Conservation (phyloP, 2,113 vertebrate genomes). For the Onychostoma macrolepis region DNA sequence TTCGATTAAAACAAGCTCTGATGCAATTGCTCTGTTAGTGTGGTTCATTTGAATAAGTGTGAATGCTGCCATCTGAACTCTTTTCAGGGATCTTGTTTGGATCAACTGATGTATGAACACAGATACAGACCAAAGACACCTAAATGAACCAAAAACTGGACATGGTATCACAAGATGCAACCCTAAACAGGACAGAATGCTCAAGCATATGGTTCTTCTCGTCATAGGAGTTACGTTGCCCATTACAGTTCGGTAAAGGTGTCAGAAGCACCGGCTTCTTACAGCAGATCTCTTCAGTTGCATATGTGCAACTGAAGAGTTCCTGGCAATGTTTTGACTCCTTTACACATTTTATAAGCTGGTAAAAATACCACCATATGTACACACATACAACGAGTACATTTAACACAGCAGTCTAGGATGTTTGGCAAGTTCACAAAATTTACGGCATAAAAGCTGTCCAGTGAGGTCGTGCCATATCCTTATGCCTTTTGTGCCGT, state of each 20-base stretch:
- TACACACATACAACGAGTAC: too few relatives aligned
- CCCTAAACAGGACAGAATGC: background rate
- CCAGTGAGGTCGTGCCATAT: too few relatives aligned
- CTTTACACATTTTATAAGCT: too few relatives aligned
- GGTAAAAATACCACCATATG: too few relatives aligned
- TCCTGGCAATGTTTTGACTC: too few relatives aligned
- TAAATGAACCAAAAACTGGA: background rate
- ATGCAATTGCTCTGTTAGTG: background rate
- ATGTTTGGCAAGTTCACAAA: too few relatives aligned
- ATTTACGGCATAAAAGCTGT: too few relatives aligned
- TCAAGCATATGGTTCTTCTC: background rate
- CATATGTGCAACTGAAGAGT: too few relatives aligned
- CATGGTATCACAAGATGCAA: background rate
- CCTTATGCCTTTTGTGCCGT: too few relatives aligned
- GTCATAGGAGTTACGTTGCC: background rate
- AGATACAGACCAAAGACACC: background rate
- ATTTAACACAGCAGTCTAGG: background rate
- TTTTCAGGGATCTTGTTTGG: background rate
- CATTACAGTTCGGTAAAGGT: too few relatives aligned
- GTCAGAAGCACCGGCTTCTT: too few relatives aligned
- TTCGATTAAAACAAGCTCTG: background rate
- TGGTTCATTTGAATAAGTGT: background rate
- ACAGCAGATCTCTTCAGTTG: too few relatives aligned
- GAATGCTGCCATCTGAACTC: background rate
- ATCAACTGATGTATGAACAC: background rate